These are phyloP conservation scores for Trachymyrmex septentrionalis DNA, from an alignment of 1,140 invertebrate genomes.

Conservation along the genomic window DNA sequence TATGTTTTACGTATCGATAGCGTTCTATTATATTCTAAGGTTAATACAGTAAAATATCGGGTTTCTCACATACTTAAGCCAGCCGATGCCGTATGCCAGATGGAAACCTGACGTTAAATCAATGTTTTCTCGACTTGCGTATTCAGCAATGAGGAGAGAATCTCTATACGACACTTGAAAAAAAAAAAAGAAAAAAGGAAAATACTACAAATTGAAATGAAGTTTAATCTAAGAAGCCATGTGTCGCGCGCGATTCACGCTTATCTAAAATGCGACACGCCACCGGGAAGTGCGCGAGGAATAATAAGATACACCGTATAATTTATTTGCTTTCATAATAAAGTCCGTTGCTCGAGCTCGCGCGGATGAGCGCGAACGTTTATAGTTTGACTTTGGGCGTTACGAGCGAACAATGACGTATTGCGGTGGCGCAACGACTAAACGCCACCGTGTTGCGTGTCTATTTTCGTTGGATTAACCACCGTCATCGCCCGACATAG, in stretches of 20 bases:
- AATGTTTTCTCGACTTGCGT: neutral
- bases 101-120: neutral
- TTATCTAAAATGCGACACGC: neutral
- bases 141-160: neutral
- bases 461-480: constrained; percentile 74
- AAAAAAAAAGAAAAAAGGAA: too few relatives aligned
- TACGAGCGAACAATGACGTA: constrained; percentile 49
- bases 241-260: neutral
- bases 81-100: too few relatives aligned
- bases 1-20: too few relatives aligned
- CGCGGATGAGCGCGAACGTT: constrained; percentile 31
- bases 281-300: constrained; percentile 15
- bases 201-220: neutral
- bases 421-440: constrained; percentile 47
- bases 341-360: constrained; percentile 47
- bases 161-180: neutral
- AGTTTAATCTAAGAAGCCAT: neutral
- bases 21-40: too few relatives aligned
- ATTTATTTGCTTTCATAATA: constrained; percentile 47
- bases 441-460: constrained; percentile 27
- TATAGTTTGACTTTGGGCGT: neutral
- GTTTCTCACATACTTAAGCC: neutral
- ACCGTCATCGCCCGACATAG: constrained; percentile 75
- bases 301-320: constrained; percentile 9
- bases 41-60: neutral